Conservation (phyloP, 2,888 invertebrate genomes). For the Phaonia tiefii region DNA sequence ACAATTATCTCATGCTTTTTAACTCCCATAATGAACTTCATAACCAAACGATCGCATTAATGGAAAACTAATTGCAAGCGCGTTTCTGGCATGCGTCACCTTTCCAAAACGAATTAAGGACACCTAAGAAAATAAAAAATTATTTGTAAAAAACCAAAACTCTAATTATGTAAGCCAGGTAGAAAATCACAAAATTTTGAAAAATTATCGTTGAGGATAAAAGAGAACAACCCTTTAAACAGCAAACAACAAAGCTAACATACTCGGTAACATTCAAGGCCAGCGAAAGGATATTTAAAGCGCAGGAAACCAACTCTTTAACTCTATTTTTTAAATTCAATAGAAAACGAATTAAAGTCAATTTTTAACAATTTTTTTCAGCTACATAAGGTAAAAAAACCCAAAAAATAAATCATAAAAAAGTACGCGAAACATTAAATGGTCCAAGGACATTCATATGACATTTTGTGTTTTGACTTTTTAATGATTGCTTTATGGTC, state of each 20-base stretch:
- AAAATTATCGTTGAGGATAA: too few species aligned
- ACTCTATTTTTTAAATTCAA: conserved; percentile 15
- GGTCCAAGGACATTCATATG: neutral
- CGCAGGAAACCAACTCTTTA: conserved; percentile 38
- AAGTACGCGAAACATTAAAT: neutral
- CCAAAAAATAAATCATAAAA: conserved; percentile 13
- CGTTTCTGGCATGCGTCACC: conserved; percentile 61
- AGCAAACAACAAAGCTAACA: neutral
- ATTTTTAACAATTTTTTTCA: neutral
- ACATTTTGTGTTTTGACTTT: conserved; percentile 65
- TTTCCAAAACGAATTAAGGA: conserved; percentile 4
- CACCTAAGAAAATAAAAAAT: conserved; percentile 10
- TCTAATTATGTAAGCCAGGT: conserved; percentile 40
- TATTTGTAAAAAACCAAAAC: conserved; percentile 36
- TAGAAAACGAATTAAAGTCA: conserved; percentile 12
- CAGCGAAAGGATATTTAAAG: neutral
- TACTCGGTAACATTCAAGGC: too few species aligned
- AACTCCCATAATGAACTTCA: conserved; percentile 12
- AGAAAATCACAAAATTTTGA: conserved; percentile 34
- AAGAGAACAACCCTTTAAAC: conserved; percentile 50
- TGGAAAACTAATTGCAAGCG: conserved; percentile 64
- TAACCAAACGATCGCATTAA: conserved; percentile 62
- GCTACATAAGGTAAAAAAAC: neutral
- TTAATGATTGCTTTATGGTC: conserved; percentile 59
- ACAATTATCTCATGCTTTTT: conserved; percentile 16